Conservation (phyloP, 2,797 vertebrate genomes). For the Nyctibius grandis region DNA sequence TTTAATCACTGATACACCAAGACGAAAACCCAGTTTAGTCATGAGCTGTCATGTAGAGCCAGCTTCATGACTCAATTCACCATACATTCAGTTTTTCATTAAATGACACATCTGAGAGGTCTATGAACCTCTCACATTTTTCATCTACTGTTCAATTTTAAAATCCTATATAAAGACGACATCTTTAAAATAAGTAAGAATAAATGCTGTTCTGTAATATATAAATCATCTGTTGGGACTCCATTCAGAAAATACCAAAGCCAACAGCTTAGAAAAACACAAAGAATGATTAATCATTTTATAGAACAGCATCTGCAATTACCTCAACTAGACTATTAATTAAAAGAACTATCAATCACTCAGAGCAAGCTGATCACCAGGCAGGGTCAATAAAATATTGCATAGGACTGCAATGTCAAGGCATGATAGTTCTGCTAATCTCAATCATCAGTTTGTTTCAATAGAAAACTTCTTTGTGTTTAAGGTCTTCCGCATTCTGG, state of each 20-base stretch:
- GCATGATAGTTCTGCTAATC: not conserved
- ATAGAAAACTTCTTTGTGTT: not conserved
- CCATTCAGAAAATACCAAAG: not conserved
- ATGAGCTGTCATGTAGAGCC: not conserved
- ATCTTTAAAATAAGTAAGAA: not conserved
- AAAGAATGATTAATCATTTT: not conserved
- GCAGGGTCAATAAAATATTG: not conserved
- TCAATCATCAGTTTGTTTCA: not conserved
- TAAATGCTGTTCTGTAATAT: not conserved
- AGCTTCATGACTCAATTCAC: not conserved
- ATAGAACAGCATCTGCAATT: not conserved
- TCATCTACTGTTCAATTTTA: not conserved
- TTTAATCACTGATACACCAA: not conserved
- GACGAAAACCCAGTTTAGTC: not conserved
- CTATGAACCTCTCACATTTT: not conserved
- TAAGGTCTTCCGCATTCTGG: not conserved
- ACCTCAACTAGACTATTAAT: not conserved
- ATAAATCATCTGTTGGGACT: not conserved
- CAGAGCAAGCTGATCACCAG: not conserved
- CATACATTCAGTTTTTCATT: not conserved
- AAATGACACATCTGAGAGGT: not conserved
- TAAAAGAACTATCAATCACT: slow-evolving; percentile 24
- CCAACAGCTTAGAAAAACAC: fast-evolving
- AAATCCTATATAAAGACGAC: not conserved
- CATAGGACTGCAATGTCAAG: not conserved